Base-by-base conservation (phyloP, 2,113 vertebrate genomes). In the Actenoides hombroni region DNA sequence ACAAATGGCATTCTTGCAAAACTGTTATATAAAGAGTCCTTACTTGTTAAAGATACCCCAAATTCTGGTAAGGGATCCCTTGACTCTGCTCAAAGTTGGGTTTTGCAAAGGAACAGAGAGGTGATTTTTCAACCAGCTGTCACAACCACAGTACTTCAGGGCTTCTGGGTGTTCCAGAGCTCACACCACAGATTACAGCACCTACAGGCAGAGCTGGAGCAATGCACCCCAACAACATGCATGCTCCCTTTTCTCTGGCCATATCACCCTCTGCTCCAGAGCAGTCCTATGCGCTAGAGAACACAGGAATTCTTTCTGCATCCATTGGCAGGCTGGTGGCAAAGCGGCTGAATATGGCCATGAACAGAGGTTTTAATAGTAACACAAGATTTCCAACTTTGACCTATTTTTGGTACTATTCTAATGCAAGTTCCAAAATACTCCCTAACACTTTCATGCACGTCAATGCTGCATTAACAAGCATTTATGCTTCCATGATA, bases 161-260 rank as follows among this genome's bases (percentile, higher is more conserved):
- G 11, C 15, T 83, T 80, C 49, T 18, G 8, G 10, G 24, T 33
- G 29, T 51, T 74, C 37, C 16, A 35, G 37, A 35, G 21, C n/a
- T 46, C 60, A 68, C 40, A 48, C 16, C 12, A 35, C 2, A 2
- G 23, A 20, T 26, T 14, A 48, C 39, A 42, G 44, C 25, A 63
- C 56, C 68, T 14, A 9, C 37, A 63, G 37, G 18, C 3, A 3
- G 15, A 42, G 39, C 31, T 21, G 54, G 60, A 73, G 60, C 1
- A 0, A 40, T 6, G 19, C 10, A 48, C 37, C 24, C 5, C 42
- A 54, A 35, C 23, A 1, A 0, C 26, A 44, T 0, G 0, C 3
- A 1, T 1, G 18, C 5, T 65, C 15, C 33, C 18, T 51, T 31
- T 59, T 39, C 73, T 76, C 35, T 16, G 31, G 23, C 51, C 42